Evolutionary conservation across 2,797 vertebrate species (phyloP).

Genomic region (Siniperca undulata): DNA sequence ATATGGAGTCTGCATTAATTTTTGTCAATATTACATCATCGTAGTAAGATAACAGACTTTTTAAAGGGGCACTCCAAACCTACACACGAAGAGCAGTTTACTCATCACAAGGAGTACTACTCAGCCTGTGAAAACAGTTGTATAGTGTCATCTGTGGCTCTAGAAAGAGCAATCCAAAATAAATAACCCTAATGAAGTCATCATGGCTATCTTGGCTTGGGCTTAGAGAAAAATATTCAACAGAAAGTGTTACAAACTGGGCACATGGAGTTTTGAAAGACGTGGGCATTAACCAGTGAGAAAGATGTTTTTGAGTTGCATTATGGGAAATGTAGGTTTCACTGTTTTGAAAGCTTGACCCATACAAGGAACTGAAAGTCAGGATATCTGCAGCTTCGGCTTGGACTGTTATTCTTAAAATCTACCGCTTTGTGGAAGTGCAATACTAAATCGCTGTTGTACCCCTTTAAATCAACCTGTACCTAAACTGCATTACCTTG

Average conservation of each 20-base stretch:
- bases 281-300: not conserved
- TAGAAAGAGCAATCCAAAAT: too few species aligned
- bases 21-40: not conserved
- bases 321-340: not conserved
- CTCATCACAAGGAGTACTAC: too few species aligned
- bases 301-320: not conserved
- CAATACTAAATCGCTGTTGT: not conserved
- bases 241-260: not conserved
- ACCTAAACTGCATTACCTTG: not conserved
- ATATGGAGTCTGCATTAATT: not conserved
- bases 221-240: not conserved
- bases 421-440: not conserved
- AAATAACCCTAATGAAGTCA: not conserved
- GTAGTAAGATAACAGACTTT: too few species aligned
- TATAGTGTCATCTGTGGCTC: too few species aligned
- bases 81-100: too few species aligned
- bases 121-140: too few species aligned
- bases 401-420: not conserved
- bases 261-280: not conserved
- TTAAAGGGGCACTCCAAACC: too few species aligned
- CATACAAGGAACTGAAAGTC: not conserved
- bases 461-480: not conserved
- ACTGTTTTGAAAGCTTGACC: not conserved
- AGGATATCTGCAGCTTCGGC: not conserved
- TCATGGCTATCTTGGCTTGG: not conserved